Evolutionary conservation across 1,140 invertebrate species (phyloP), one percentile per base, ranked within the genome.

Genomic region (Tetranychus urticae): DNA sequence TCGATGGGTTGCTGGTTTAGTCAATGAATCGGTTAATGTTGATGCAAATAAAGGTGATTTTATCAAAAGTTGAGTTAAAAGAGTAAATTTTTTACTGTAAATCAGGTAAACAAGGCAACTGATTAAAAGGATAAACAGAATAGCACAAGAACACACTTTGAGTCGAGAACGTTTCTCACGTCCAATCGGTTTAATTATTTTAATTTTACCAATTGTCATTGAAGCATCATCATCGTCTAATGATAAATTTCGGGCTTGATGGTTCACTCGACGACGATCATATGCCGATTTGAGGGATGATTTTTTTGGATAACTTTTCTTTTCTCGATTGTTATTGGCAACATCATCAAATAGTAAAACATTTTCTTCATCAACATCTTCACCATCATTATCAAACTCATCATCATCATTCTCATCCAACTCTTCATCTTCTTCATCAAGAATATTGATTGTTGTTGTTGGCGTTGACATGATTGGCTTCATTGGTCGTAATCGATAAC

Each of bases 161-260:
- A 61, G 47, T 61, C 42, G 55, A 45, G 31, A 5, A 5, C 33
- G 4, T 12, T 56, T 33, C 23, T 48, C 12, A 42, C 35, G 5
- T 55, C 59, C 35, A 36, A 36, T 6, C 34, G 61, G 60, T 36
- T 64, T 64, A 35, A 62, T 58, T 33, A 64, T 62, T 33, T 62
- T 62, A 36, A 64, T 60, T 42, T 64, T 64, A 14, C 63, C 60
- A 36, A 64, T 64, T 12, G 62, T 54, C 12, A 60, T 14, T 6
- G 59, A 5, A 42, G 39, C 5, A 42, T 42, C 39, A 42, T 42
- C 10, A 42, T 42, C 39, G 10, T 42, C 39, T 42, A 42, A 42
- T 42, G 39, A 42, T 6, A 5, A 6, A 42, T 42, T 42, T 42
- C 5, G 39, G 10, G 39, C 5, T 42, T 5, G 14, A 14, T 10